These are phyloP conservation scores for Fregetta grallaria DNA, from an alignment of 2,113 vertebrate species.

Conservation along the genomic window DNA sequence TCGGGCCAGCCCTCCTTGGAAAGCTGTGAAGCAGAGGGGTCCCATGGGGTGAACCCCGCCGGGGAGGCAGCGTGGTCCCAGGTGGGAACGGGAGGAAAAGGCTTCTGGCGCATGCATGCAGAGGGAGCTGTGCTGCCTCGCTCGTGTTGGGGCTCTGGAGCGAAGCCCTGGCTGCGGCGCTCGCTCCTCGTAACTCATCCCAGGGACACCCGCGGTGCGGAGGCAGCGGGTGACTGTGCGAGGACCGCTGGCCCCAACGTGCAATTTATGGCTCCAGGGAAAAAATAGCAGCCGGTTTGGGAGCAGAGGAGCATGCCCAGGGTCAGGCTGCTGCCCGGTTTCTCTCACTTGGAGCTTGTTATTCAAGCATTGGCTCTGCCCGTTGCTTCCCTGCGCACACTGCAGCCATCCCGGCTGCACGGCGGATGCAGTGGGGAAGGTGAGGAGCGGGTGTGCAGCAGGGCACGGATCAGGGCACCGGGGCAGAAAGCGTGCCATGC, in stretches of 20 bases:
- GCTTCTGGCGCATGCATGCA: fast-evolving
- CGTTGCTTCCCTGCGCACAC: fast-evolving
- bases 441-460: fast-evolving
- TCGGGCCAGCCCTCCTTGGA: not conserved
- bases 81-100: not conserved
- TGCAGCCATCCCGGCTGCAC: fast-evolving
- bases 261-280: not conserved
- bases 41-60: fast-evolving
- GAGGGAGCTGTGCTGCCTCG: not conserved
- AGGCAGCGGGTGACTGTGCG: not conserved
- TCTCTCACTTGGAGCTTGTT: not conserved
- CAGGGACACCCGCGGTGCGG: not conserved
- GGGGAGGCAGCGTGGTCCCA: not conserved
- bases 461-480: fast-evolving
- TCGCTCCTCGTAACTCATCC: conserved; percentile 46
- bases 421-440: fast-evolving
- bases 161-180: not conserved
- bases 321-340: not conserved
- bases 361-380: not conserved
- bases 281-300: not conserved
- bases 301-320: not conserved
- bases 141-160: not conserved
- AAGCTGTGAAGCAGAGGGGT: not conserved
- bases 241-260: not conserved
- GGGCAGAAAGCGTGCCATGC: fast-evolving